These are phyloP conservation scores for Brachylomia viminalis DNA, from an alignment of 2,888 invertebrate species.

Conservation along the genomic window DNA sequence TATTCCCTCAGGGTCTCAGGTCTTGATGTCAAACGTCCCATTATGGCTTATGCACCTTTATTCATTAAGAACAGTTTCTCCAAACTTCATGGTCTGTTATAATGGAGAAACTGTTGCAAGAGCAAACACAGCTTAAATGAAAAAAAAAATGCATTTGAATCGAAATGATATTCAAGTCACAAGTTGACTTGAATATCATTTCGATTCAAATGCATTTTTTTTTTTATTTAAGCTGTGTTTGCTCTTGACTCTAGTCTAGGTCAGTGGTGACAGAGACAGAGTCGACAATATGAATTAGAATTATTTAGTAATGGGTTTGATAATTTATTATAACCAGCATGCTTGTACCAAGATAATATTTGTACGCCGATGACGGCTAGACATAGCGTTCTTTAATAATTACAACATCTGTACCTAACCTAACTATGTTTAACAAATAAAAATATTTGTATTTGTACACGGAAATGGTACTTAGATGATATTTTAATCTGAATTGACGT, in stretches of 20 bases:
- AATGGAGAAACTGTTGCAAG: too few species aligned
- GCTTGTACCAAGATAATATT: not conserved
- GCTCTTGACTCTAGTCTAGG: too few species aligned
- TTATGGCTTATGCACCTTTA: not conserved
- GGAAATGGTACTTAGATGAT: not conserved
- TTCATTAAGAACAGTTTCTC: not conserved
- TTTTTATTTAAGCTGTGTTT: too few species aligned
- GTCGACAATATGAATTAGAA: not conserved
- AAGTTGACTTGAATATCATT: not conserved
- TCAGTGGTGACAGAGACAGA: too few species aligned
- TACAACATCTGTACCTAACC: not conserved
- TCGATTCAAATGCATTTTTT: slow-evolving; percentile 23
- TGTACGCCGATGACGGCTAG: not conserved
- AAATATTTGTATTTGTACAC: not conserved
- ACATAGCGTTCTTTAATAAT: not conserved
- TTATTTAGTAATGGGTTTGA: not conserved
- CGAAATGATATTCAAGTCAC: too few species aligned
- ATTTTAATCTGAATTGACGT: not conserved
- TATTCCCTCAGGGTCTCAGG: not conserved
- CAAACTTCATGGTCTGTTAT: not conserved
- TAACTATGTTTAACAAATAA: slow-evolving; percentile 37
- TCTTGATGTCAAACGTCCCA: not conserved
- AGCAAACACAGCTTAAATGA: too few species aligned
- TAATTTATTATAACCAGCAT: not conserved
- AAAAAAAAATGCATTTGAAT: too few species aligned